Evolutionary conservation across 2,113 vertebrate species (phyloP).

Genomic region (Protomyctophum bolini): DNA sequence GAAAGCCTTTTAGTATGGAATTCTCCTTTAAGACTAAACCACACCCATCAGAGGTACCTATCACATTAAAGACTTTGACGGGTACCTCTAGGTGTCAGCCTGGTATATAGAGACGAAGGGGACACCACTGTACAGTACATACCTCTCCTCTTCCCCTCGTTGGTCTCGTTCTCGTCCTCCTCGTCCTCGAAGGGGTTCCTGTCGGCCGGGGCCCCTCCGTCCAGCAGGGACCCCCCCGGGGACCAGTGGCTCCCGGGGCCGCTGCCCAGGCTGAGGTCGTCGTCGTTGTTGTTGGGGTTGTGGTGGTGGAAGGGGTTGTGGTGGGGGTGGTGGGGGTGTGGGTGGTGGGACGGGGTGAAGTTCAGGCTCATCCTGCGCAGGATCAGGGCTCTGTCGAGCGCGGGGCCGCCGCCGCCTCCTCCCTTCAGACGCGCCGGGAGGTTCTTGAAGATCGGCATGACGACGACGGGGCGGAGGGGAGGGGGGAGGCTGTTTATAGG

Average conservation of each 20-base stretch:
- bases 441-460: constrained; percentile 87
- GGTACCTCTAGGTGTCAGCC: too few species aligned
- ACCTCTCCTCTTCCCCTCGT: constrained; percentile 68
- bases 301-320: constrained; percentile 77
- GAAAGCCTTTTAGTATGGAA: too few species aligned
- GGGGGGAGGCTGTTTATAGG: constrained; percentile 1
- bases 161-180: constrained; percentile 80
- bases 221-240: constrained; percentile 69
- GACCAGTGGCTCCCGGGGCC: constrained; percentile 72
- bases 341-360: constrained; percentile 59
- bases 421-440: constrained; percentile 76
- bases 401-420: constrained; percentile 51
- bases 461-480: constrained; percentile 68
- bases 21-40: too few species aligned
- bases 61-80: too few species aligned
- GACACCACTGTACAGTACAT: too few species aligned
- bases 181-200: constrained; percentile 81
- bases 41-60: too few species aligned
- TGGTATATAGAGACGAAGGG: too few species aligned
- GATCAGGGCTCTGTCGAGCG: constrained; percentile 76
- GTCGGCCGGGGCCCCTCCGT: constrained; percentile 70
- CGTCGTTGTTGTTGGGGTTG: constrained; percentile 20
- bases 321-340: constrained; percentile 62
- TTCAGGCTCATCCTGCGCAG: constrained; percentile 81
- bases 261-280: constrained; percentile 23